Conservation (phyloP, 2,797 vertebrate species). For the Gymnopithys bicolor region DNA sequence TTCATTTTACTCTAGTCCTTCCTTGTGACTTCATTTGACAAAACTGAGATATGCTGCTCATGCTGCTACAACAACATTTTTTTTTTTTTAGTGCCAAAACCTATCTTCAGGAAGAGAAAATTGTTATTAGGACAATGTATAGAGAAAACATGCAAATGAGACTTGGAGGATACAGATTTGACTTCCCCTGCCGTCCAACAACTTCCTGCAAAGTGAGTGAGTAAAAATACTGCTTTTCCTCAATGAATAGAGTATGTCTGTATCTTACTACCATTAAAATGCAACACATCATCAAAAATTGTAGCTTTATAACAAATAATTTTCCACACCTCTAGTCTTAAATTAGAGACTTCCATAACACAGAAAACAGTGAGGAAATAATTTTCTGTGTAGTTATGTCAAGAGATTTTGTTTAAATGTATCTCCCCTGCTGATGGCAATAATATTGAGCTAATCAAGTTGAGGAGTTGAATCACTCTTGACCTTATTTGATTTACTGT, state of each 20-base stretch:
- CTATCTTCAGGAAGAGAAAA: not conserved
- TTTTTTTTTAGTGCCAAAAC: not conserved
- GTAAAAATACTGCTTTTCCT: not conserved
- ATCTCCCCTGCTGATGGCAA: not conserved
- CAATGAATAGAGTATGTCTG: not conserved
- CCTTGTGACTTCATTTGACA: not conserved
- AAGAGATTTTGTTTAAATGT: not conserved
- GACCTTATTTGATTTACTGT: not conserved
- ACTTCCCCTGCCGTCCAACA: not conserved
- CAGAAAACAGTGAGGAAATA: not conserved
- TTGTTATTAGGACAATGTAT: accelerated
- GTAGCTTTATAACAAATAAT: not conserved
- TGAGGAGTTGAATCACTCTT: not conserved
- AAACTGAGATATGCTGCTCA: not conserved
- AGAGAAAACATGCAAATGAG: not conserved
- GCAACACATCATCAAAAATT: not conserved
- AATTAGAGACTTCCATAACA: not conserved
- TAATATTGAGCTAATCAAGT: not conserved
- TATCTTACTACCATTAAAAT: not conserved
- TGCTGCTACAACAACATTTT: not conserved
- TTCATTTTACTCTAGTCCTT: not conserved
- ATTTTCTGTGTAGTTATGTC: not conserved
- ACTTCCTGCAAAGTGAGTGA: not conserved
- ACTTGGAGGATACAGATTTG: not conserved
- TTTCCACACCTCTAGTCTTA: not conserved